These are phyloP conservation scores for Agapornis canus DNA, from an alignment of 2,797 vertebrate genomes.

Conservation along the genomic window DNA sequence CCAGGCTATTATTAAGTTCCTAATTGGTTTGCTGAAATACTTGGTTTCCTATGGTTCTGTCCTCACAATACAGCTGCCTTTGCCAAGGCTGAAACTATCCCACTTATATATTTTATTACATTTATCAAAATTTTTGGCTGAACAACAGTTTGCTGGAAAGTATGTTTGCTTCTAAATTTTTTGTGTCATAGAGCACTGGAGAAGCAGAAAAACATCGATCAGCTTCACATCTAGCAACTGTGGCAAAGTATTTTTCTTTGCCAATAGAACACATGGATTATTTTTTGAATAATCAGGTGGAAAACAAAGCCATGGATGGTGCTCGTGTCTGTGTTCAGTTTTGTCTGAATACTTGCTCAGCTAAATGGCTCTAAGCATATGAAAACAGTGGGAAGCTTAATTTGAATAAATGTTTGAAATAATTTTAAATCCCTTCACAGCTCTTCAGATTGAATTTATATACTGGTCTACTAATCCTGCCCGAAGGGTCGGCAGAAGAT, in stretches of 20 bases:
- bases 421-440: background rate
- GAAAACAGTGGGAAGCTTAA: background rate
- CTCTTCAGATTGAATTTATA: background rate
- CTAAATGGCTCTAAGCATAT: background rate
- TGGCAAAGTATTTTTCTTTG: background rate
- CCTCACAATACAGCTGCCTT: background rate
- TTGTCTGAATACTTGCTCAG: background rate
- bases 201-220: background rate
- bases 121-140: background rate
- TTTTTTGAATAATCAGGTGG: background rate
- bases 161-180: background rate
- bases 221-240: background rate
- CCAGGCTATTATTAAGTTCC: background rate
- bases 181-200: background rate
- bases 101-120: background rate
- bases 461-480: background rate
- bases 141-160: background rate
- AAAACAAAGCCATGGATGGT: background rate
- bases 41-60: background rate
- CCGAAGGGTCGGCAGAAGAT: background rate
- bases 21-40: background rate
- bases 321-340: background rate
- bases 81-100: background rate
- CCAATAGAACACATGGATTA: background rate
- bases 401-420: slow-evolving; percentile 29